Evolutionary conservation across 2,797 vertebrate genomes (phyloP), one percentile per base, ranked within the genome.

Genomic region (Luscinia luscinia): DNA sequence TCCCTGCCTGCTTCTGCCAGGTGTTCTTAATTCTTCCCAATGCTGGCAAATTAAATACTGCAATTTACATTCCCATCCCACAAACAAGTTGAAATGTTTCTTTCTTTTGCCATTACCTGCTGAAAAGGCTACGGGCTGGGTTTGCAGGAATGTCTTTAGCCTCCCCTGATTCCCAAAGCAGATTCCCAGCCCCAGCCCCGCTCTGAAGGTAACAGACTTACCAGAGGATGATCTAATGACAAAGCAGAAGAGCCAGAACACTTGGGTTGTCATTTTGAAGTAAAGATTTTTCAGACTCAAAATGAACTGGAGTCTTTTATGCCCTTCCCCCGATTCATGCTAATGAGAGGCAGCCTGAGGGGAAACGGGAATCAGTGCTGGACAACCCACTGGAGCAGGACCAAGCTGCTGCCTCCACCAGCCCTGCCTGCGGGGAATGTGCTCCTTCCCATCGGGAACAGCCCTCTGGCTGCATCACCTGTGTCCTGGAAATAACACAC

Each of bases 321-420:
- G 95, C 92, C 96, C 89, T 90, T 89, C 97, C 96, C 95, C 89
- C 40, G 92, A 78, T 87, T 95, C 97, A 98, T 98, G 98, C 97
- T 98, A 98, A 98, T 98, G 98, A 98, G 98, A 97, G 98, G 98
- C 97, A 97, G 97, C 97, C 96, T 94, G 93, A 86, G 98, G 98
- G 98, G 96, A 97, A 97, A 93, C 96, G 36, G 90, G 97, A 97
- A 90, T 96, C 96, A 84, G 94, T 91, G 5, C 94, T 86, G 97
- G 95, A 96, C 96, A 95, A 95, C 96, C 97, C 96, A 93, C 90
- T 94, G 97, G 96, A 97, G 95, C 95, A 95, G 72, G 89, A 94
- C 94, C 90, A 94, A 97, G 96, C 97, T 98, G 98, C 98, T 23
- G 95, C 94, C 57, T 83, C 76, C 88, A 34, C 41, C 57, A 57